These are phyloP conservation scores for Galerucella pusilla DNA, from an alignment of 2,888 invertebrate species.

Conservation along the genomic window DNA sequence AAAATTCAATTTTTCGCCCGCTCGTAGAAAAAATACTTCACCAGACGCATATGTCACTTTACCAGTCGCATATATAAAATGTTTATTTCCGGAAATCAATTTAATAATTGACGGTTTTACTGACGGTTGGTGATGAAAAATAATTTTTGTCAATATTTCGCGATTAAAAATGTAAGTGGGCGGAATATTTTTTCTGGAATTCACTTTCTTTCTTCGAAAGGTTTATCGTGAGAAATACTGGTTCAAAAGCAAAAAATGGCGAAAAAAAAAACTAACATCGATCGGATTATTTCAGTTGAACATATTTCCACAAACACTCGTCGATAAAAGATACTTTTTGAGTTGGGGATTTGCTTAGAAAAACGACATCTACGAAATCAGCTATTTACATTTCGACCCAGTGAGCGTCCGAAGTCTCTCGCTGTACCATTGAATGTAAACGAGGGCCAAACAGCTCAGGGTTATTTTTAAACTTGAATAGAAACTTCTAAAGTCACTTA, in stretches of 20 bases:
- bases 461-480: slow-evolving; percentile 22
- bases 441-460: slow-evolving; percentile 23
- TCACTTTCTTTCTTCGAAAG: background rate
- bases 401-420: background rate
- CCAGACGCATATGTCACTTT: no score
- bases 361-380: slow-evolving; percentile 8
- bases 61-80: no score
- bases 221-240: background rate
- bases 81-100: no score
- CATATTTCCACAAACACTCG: background rate
- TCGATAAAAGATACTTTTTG: slow-evolving; percentile 1
- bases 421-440: slow-evolving; percentile 23
- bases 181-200: no score
- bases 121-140: no score
- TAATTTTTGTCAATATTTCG: no score
- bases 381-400: slow-evolving; percentile 23
- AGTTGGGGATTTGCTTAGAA: slow-evolving; percentile 8
- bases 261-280: background rate
- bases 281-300: background rate
- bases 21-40: no score
- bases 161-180: no score
- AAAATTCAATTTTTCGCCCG: no score
- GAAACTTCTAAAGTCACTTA: slow-evolving; percentile 14
- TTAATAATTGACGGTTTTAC: no score
- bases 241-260: background rate